Conservation (phyloP, 2,113 vertebrate genomes). For the Rhipidura dahli region DNA sequence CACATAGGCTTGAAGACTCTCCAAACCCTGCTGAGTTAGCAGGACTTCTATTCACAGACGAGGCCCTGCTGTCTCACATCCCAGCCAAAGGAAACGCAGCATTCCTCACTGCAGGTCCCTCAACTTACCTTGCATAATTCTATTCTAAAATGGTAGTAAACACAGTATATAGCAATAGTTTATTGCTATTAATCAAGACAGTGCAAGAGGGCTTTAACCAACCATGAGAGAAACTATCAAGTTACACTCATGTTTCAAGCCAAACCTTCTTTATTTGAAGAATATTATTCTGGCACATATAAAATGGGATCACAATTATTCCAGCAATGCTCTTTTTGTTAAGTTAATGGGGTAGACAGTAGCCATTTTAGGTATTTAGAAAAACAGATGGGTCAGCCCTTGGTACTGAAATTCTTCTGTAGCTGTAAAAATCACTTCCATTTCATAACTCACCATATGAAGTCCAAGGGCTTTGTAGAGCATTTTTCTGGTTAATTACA, state of each 20-base stretch:
- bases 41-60: accelerated
- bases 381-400: background rate
- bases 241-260: background rate
- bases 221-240: background rate
- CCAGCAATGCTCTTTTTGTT: background rate
- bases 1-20: accelerated
- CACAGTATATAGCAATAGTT: background rate
- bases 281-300: background rate
- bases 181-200: background rate
- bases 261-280: background rate
- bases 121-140: background rate
- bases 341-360: background rate
- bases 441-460: background rate
- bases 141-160: background rate
- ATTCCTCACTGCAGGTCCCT: background rate
- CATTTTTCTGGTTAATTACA: background rate
- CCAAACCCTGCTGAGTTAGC: background rate
- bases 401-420: background rate
- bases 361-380: background rate
- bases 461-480: background rate
- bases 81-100: background rate
- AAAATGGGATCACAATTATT: background rate
- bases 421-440: background rate
- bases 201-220: background rate
- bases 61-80: background rate